phyloP scores from a whole-genome alignment of 2,797 vertebrate genomes.

The Urocyon cinereoargenteus region DNA sequence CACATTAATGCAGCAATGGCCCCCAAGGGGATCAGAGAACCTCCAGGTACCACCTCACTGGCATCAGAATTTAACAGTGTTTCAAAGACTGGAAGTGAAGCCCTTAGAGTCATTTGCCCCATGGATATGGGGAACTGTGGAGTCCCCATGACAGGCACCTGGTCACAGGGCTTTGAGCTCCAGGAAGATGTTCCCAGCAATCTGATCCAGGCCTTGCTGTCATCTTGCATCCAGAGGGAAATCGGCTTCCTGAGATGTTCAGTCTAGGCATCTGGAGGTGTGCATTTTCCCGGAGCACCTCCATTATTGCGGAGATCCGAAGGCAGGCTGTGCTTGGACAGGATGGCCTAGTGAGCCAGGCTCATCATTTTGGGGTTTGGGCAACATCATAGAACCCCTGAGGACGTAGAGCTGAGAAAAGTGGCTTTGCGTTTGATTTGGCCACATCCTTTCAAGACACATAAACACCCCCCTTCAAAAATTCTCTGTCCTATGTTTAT shows the following conservation, averaged over 20 bases:
- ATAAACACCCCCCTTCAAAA: constrained; percentile 53
- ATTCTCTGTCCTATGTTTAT: constrained; percentile 30
- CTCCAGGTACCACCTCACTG: not conserved
- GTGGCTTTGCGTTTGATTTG: constrained; percentile 42
- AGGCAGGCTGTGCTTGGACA: accelerated
- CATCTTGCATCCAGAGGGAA: not conserved
- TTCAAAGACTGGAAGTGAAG: not conserved
- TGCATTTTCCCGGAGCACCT: not conserved
- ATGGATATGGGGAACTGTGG: not conserved
- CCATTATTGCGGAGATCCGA: accelerated
- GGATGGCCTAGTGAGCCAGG: accelerated
- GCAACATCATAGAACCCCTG: not conserved
- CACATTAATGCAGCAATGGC: not conserved
- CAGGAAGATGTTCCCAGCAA: not conserved
- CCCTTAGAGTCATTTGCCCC: not conserved
- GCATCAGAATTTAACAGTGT: not conserved
- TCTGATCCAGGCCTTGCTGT: not conserved
- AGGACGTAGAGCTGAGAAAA: not conserved
- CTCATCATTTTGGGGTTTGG: not conserved
- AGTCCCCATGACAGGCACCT: not conserved
- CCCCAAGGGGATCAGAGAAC: not conserved
- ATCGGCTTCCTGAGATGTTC: not conserved
- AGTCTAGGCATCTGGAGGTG: not conserved
- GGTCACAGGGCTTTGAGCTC: not conserved
- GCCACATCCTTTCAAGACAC: constrained; percentile 26